These are phyloP conservation scores for Chelonus insularis DNA, from an alignment of 1,140 invertebrate genomes.

Conservation along the genomic window DNA sequence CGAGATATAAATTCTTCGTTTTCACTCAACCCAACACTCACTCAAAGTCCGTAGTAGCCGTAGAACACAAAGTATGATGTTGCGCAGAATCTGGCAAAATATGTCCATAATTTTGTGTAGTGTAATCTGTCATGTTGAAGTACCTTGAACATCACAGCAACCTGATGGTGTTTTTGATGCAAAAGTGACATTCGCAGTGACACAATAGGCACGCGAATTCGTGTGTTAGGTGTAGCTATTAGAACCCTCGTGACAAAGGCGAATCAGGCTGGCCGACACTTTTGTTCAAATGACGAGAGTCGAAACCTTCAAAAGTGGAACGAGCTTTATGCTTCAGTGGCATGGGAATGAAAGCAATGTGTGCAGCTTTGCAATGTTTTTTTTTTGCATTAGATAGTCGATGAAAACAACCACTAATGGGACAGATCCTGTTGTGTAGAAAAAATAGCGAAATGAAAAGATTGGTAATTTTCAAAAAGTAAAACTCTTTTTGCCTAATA, in stretches of 20 bases:
- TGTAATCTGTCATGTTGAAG: conserved; percentile 41
- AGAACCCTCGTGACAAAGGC: background rate
- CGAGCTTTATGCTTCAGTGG: conserved; percentile 1
- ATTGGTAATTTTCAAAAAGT: no score
- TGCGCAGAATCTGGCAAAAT: conserved; percentile 39
- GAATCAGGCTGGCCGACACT: background rate
- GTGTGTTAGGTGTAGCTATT: background rate
- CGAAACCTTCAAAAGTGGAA: conserved; percentile 11
- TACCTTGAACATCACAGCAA: conserved; percentile 1
- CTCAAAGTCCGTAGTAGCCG: conserved; percentile 45
- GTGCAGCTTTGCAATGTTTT: background rate
- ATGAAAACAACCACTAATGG: background rate
- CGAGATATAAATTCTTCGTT: conserved; percentile 9
- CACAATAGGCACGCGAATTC: conserved; percentile 4
- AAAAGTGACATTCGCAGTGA: conserved; percentile 16
- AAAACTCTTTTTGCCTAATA: no score
- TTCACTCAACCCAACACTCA: conserved; percentile 36
- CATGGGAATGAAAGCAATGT: background rate
- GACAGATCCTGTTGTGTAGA: background rate
- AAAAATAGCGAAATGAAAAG: no score
- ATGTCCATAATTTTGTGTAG: conserved; percentile 23
- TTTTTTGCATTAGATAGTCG: background rate
- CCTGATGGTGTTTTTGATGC: conserved; percentile 2
- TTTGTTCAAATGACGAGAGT: background rate
- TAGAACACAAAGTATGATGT: conserved; percentile 39